These are phyloP conservation scores for Kryptolebias marmoratus DNA, from an alignment of 2,113 vertebrate genomes.

Conservation along the genomic window DNA sequence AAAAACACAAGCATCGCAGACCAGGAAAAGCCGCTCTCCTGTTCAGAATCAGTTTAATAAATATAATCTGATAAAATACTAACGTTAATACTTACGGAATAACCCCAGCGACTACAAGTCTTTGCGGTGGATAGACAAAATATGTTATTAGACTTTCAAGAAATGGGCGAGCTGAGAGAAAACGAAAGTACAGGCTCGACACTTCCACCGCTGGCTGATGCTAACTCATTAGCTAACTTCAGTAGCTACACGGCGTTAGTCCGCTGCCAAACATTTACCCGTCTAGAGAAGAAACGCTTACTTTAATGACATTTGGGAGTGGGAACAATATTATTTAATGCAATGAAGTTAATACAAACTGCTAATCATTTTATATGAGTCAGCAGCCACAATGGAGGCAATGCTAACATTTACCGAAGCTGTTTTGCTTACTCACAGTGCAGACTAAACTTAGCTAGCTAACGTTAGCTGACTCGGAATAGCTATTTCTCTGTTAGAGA, in stretches of 20 bases:
- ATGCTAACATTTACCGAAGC: conserved; percentile 19
- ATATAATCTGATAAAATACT: background rate
- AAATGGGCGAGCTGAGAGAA: background rate
- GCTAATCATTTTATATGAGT: background rate
- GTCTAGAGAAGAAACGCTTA: no score
- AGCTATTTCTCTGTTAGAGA: no score
- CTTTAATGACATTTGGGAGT: background rate
- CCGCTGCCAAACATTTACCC: background rate
- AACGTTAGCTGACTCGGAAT: background rate
- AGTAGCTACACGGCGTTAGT: conserved; percentile 20
- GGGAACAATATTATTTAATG: background rate
- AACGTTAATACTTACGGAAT: rapidly evolving
- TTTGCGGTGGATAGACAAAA: background rate
- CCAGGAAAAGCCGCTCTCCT: rapidly evolving
- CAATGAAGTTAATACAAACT: rapidly evolving
- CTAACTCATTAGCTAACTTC: conserved; percentile 29
- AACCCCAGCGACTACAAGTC: background rate
- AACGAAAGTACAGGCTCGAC: conserved; percentile 62
- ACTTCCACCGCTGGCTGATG: background rate
- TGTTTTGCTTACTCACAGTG: conserved; percentile 81
- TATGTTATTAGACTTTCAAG: no score
- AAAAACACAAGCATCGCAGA: background rate
- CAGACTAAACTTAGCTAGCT: conserved; percentile 39
- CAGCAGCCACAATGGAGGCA: conserved; percentile 7
- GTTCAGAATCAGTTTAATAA: background rate